phyloP scores from a whole-genome alignment of 2,113 vertebrate species.

The Copsychus sechellarum region DNA sequence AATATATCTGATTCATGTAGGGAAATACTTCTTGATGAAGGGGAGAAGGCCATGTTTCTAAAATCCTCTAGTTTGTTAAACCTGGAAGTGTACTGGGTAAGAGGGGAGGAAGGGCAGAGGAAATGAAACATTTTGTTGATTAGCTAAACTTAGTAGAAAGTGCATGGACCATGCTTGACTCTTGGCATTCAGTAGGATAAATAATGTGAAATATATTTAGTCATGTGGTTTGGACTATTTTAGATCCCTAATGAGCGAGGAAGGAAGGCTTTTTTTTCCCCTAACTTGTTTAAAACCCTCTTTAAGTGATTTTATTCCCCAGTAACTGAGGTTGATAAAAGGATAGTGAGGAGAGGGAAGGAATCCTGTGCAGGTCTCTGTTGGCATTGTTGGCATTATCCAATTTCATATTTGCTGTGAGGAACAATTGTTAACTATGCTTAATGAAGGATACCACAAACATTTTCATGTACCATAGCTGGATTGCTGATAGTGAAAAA shows the following conservation, averaged over 20 bases:
- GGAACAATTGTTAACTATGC: background rate
- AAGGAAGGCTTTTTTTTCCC: fast-evolving
- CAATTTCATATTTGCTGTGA: background rate
- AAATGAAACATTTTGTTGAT: background rate
- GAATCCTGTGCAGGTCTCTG: background rate
- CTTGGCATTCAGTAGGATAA: background rate
- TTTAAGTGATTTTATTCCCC: background rate
- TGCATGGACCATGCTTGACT: background rate
- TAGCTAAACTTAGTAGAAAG: background rate
- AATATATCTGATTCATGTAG: background rate
- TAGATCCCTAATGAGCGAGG: background rate
- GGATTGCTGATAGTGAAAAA: background rate
- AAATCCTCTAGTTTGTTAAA: background rate
- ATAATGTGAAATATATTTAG: background rate
- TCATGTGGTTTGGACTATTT: background rate
- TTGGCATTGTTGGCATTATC: background rate
- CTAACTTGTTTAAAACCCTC: background rate
- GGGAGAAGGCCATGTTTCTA: background rate
- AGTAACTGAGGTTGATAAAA: background rate
- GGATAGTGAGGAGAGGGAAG: background rate
- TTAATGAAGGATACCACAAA: background rate
- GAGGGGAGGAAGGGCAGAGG: background rate
- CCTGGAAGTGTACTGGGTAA: background rate
- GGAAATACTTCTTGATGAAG: background rate
- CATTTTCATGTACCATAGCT: background rate